A percentile compares a stretch with the other conserved stretches of the same genome.
phyloP scores from a whole-genome alignment of 2,113 vertebrate genomes.

The Mionectes macconnelli region DNA sequence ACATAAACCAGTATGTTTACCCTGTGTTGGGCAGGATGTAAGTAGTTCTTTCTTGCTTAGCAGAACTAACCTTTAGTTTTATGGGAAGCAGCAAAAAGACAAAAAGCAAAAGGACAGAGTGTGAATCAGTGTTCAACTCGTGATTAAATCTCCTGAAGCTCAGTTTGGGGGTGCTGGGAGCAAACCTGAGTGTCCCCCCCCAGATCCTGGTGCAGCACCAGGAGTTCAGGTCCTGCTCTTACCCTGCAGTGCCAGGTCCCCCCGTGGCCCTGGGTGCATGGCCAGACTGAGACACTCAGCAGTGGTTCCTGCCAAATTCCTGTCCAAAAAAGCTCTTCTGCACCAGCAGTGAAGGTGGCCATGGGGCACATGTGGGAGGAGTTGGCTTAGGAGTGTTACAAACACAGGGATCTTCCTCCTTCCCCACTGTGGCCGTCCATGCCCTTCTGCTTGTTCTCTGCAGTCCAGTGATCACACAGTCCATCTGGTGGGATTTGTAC shows the following conservation, averaged over 20 bases:
- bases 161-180: neutral
- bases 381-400: neutral
- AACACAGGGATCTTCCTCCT: neutral
- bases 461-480: neutral
- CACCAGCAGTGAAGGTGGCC: neutral
- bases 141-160: neutral
- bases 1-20: neutral
- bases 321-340: neutral
- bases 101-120: no score
- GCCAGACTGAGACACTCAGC: neutral
- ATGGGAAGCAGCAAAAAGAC: neutral
- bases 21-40: neutral
- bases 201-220: neutral
- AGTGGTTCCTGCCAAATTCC: neutral
- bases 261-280: rapidly evolving
- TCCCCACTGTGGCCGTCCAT: neutral
- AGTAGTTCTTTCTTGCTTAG: neutral
- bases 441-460: neutral
- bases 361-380: rapidly evolving
- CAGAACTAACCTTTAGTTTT: neutral
- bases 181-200: neutral
- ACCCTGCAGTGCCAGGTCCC: neutral
- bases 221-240: neutral
- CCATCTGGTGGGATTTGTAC: neutral
- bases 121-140: neutral